Evolutionary conservation across 2,888 invertebrate species (phyloP).

Genomic region (Pomacea canaliculata): DNA sequence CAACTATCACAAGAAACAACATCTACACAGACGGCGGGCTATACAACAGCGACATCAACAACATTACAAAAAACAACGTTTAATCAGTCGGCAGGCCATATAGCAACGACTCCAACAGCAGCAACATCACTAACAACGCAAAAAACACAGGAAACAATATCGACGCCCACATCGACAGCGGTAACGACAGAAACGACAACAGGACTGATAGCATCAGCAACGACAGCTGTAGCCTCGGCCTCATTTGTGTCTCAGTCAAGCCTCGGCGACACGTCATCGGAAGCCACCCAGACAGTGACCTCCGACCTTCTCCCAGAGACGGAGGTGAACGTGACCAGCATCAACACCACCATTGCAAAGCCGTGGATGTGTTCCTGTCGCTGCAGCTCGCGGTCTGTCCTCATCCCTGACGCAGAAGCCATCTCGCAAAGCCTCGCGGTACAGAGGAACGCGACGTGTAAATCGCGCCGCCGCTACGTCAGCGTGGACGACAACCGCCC

Average conservation of each 20-base stretch:
- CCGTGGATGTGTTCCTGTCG: not conserved
- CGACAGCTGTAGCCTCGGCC: not conserved
- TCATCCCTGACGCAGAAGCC: not conserved
- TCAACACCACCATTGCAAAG: not conserved
- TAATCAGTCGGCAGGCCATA: not conserved
- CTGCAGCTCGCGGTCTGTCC: not conserved
- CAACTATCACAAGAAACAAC: not conserved
- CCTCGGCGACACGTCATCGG: not conserved
- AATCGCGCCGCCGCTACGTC: constrained; percentile 2
- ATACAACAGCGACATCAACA: too few species aligned
- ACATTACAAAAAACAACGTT: not conserved
- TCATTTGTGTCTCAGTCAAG: not conserved
- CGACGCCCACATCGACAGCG: not conserved
- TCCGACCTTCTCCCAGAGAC: not conserved
- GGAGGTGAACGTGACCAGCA: not conserved
- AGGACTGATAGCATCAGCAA: not conserved
- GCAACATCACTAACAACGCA: not conserved
- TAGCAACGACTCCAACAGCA: too few species aligned
- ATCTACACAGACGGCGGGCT: not conserved
- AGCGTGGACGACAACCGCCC: constrained; percentile 3
- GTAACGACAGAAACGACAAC: not conserved
- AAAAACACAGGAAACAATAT: not conserved
- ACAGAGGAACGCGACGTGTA: not conserved
- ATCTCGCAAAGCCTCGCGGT: not conserved
- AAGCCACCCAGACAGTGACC: not conserved